Base-by-base conservation (phyloP, 1,140 invertebrate genomes). In the Lamellibrachia luymesi region DNA sequence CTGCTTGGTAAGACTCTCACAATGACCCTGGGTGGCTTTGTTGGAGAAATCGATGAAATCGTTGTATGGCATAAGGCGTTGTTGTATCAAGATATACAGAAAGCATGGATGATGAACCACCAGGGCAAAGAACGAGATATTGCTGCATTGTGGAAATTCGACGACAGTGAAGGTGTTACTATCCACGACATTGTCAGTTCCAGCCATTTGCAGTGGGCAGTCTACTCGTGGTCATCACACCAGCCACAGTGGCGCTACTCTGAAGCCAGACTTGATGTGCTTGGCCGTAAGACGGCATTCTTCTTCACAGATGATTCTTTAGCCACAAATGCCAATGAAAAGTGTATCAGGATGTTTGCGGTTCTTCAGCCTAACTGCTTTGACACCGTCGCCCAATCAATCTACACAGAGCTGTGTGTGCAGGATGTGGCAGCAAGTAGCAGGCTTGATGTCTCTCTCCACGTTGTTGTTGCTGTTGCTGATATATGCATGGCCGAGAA, bases 31-130 rank as follows among this genome's bases (percentile, higher is more conserved):
- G 92, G 27, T 51, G 92, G 93, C 49, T 95, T 95, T 89, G 92
- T 27, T 25, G 94, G 94, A 22, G 93, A 93, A 89, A 94, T 95
- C 91, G 94, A 95, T 94, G 94, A 95, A 92, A 89, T 95, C 5
- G 51, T 94, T 49, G 94, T 95, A 7, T 95, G 94, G 94, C 92
- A 93, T 89, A 94, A 92, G 52, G 52, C 52, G 25, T 7, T 92
- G 27, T 10, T 52, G 27, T 92, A 51, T 38, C 52, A 51, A 10
- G 93, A 94, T 38, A 94, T 95, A n/a, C n/a, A 90, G 80, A 38
- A 80, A 7, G 93, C 94, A 51, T 92, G 94, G 94, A 94, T 93
- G 94, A 50, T 92, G 51, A 52, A 94, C 91, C 27, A 94, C 94
- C 51, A 90, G 22, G 38, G 50, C 64, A n/a, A 38, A 89, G n/a